Base-by-base conservation (phyloP, 1,140 invertebrate species). In the Drosophila subobscura region DNA sequence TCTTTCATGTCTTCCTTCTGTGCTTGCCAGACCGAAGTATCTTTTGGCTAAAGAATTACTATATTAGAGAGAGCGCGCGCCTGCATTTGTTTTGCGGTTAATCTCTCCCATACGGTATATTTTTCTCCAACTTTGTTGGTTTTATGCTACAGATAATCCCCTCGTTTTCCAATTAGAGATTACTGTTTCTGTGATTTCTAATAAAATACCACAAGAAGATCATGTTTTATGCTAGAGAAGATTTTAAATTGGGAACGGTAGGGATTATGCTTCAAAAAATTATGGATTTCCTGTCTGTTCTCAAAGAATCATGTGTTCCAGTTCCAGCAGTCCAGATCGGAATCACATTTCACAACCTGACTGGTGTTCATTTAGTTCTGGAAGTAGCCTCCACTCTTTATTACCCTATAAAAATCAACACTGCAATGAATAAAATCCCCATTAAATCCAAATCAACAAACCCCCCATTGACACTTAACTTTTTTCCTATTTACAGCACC, bases 1-100 rank as follows among this genome's bases (percentile, higher is more conserved):
- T 56, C 42, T 72, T 71, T 64, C 51, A 72, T 50, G 59, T 41
- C 57, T 64, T 29, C 29, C 29, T 23, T 54, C 5, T 33, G 25
- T 57, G 25, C n/a, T 42, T 56, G 41, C 45, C 20, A 45, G 46
- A 46, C 16, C 64, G 5, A 55, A 59, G 44, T 58, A 59, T 40
- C 55, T 47, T 20, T 4, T 37, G n/a, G 10, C 20, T 50, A 65
- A 29, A 27, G 16, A 4, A 12, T 27, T 33, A 20, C 41, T 23
- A 42, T 61, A 58, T n/a, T 27, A 10, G 14, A 10, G 29, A 33
- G 8, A 33, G 29, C 8, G 20, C 33, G 22, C 23, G 14, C 7
- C 10, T 33, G 29, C 23, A 10, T 10, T n/a, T 10, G 60, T 40
- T 40, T 67, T 68, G 65, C 29, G 61, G 65, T 60, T 33, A 37